phyloP scores from a whole-genome alignment of 2,797 vertebrate species.

The Phalanger gymnotis region DNA sequence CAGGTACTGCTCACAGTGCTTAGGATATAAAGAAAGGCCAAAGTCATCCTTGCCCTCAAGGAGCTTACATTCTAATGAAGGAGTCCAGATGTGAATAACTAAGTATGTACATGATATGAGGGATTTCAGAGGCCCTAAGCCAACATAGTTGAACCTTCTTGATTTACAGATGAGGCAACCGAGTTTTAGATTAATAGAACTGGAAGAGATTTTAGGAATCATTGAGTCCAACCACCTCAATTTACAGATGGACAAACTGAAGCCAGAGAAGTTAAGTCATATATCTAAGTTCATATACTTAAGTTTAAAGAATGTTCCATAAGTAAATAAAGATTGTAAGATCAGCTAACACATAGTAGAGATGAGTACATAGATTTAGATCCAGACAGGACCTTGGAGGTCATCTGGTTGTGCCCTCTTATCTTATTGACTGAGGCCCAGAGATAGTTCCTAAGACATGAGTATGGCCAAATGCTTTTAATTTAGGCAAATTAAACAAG shows the following conservation, averaged over 20 bases:
- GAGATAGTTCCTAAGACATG: neutral
- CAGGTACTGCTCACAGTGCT: neutral
- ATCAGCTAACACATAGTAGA: neutral
- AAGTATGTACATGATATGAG: neutral
- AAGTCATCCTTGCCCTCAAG: neutral
- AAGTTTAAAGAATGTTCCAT: neutral
- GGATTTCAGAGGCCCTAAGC: neutral
- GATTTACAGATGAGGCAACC: neutral
- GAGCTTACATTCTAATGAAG: neutral
- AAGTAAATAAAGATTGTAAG: neutral
- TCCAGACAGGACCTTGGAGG: neutral
- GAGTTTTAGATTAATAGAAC: neutral
- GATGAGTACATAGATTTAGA: neutral
- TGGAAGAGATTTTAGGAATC: neutral
- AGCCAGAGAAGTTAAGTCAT: neutral
- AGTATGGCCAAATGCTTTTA: neutral
- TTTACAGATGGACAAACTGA: neutral
- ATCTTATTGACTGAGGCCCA: neutral
- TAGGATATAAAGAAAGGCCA: neutral
- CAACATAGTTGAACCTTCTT: neutral
- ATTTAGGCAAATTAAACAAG: neutral
- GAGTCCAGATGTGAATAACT: neutral
- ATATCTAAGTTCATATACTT: neutral
- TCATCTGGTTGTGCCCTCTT: neutral
- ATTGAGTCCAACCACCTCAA: neutral